Conservation (phyloP, 2,113 vertebrate species). For the Zootoca vivipara region DNA sequence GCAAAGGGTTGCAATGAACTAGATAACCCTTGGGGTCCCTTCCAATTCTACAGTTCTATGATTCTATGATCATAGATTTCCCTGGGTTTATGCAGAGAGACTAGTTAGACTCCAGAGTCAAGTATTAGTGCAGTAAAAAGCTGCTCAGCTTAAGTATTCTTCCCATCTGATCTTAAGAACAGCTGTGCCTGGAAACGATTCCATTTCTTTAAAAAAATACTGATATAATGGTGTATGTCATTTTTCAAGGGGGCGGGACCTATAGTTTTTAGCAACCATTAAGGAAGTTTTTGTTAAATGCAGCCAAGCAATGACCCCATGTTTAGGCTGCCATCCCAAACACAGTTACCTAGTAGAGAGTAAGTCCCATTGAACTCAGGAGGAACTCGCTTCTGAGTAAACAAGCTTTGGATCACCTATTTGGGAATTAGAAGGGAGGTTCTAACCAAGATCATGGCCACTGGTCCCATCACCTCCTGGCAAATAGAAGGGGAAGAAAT, state of each 20-base stretch:
- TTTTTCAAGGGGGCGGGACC: neutral
- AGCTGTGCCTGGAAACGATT: neutral
- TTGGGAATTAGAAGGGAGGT: neutral
- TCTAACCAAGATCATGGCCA: no score
- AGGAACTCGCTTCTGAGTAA: neutral
- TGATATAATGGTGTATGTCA: neutral
- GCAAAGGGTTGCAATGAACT: no score
- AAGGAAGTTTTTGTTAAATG: neutral
- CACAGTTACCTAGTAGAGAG: neutral
- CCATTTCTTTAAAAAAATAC: neutral
- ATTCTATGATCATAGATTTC: neutral
- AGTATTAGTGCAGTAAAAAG: neutral
- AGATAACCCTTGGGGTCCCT: no score
- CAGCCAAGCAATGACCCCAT: neutral
- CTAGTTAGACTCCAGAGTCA: neutral
- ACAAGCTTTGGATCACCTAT: neutral
- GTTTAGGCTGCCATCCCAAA: neutral
- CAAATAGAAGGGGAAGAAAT: no score
- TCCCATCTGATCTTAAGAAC: neutral
- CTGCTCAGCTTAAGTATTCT: neutral
- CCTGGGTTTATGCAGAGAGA: neutral
- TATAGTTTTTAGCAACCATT: neutral
- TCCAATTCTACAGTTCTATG: no score
- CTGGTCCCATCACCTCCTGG: no score
- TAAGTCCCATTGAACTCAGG: neutral